These are phyloP conservation scores for Laterallus jamaicensis DNA, from an alignment of 2,113 vertebrate species.

Conservation along the genomic window DNA sequence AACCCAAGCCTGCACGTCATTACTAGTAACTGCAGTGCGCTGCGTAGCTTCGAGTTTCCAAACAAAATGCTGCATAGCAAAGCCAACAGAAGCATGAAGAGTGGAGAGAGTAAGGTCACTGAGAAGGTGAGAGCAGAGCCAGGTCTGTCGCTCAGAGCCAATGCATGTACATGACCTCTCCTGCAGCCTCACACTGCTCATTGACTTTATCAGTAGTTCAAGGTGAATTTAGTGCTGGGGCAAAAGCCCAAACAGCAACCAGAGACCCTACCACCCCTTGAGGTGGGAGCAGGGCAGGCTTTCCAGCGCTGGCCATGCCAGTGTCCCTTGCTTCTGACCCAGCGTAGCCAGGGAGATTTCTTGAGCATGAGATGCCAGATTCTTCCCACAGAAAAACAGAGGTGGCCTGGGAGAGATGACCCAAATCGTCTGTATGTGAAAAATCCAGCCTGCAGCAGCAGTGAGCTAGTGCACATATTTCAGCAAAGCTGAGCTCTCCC, in stretches of 20 bases:
- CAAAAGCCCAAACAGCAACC: background rate
- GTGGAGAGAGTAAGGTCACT: background rate
- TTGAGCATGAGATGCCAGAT: background rate
- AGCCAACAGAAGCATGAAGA: background rate
- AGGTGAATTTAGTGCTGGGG: background rate
- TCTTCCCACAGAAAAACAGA: background rate
- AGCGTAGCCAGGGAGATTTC: background rate
- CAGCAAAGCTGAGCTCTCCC: background rate
- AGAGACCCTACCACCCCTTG: accelerated
- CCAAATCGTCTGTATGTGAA: background rate
- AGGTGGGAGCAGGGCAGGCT: background rate
- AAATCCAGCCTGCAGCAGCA: background rate
- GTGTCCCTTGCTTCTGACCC: background rate
- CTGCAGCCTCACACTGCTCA: background rate
- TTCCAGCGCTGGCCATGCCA: background rate
- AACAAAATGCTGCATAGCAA: background rate
- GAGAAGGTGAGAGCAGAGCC: background rate
- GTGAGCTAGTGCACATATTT: accelerated
- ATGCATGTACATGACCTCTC: background rate
- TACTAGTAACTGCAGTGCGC: background rate
- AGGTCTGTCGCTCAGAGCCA: background rate
- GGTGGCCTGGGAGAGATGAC: background rate
- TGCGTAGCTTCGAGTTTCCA: background rate
- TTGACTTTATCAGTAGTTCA: background rate
- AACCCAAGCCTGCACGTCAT: background rate